phyloP scores from a whole-genome alignment of 2,888 invertebrate genomes.

The Herminia tarsipennalis region DNA sequence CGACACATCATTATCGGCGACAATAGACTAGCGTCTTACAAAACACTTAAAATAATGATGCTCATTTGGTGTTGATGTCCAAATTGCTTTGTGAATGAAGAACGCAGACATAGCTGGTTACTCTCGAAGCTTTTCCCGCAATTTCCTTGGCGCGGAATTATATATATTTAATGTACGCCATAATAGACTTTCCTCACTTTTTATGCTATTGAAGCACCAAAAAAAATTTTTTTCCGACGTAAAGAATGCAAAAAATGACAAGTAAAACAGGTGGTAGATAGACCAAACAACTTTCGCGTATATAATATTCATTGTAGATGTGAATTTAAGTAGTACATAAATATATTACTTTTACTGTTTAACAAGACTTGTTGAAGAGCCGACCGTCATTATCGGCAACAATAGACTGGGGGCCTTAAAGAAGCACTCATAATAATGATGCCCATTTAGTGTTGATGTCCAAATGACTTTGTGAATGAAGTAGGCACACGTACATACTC shows the following conservation, averaged over 20 bases:
- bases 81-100: neutral
- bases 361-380: neutral
- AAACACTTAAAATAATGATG: constrained; percentile 7
- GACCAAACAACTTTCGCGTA: no score
- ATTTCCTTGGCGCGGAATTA: no score
- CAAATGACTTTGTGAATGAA: constrained; percentile 1
- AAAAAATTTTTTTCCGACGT: no score
- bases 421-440: constrained; percentile 9
- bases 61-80: constrained; percentile 6
- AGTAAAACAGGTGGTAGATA: no score
- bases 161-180: no score
- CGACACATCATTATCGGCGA: no score
- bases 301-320: no score
- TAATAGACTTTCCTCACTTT: no score
- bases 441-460: constrained; percentile 6
- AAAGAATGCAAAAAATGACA: no score
- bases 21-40: constrained; percentile 3
- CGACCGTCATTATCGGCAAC: constrained; percentile 17
- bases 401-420: constrained; percentile 14
- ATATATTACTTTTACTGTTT: constrained; percentile 5
- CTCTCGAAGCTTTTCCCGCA: no score
- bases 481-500: neutral
- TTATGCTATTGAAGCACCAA: no score
- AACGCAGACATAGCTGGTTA: no score
- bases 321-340: neutral